Base-by-base conservation (phyloP, 2,797 vertebrate species). In the Chelmon rostratus region DNA sequence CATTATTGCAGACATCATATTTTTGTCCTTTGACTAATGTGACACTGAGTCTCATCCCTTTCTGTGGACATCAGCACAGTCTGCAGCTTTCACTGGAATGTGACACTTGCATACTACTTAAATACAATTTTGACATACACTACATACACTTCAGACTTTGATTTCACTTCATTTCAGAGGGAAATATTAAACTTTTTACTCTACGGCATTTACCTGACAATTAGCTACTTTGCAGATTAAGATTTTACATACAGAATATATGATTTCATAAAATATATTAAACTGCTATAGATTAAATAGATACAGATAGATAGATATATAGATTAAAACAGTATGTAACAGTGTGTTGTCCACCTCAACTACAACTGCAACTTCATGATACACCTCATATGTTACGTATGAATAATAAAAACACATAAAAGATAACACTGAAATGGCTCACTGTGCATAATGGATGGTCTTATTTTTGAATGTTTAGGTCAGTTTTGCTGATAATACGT, bases 131-230 rank as follows among this genome's bases (percentile, higher is more conserved):
- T 18, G 8, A 46, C 6, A 31, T 40, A 65, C 58, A n/a, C n/a
- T n/a, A n/a, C n/a, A n/a, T n/a, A n/a, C 28, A 8, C 21, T 40
- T 50, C 35, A 59, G 8, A 15, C 8, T 65, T 42, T 9, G 37
- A 3, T 15, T 63, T 8, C 40, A 37, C 2, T 31, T 28, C 13
- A 25, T 47, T 47, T 37, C 31, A 25, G 16, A 38, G 21, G 8
- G 19, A 53, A 47, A 72, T 50, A 33, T 10, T 44, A 6, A n/a
- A 4, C 18, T 6, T 33, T 77, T 71, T 12, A 76, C 23, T n/a
- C 15, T 1, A 37, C 8, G 5, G 23, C 9, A 18, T 28, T 28
- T 8, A 56, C 21, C 16, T 25, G 5, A 28, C 13, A 71, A 52
- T n/a, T n/a, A n/a, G n/a, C 25, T 40, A 44, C 19, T 49, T 52